phyloP scores from a whole-genome alignment of 2,797 vertebrate genomes.

The Spizella passerina region DNA sequence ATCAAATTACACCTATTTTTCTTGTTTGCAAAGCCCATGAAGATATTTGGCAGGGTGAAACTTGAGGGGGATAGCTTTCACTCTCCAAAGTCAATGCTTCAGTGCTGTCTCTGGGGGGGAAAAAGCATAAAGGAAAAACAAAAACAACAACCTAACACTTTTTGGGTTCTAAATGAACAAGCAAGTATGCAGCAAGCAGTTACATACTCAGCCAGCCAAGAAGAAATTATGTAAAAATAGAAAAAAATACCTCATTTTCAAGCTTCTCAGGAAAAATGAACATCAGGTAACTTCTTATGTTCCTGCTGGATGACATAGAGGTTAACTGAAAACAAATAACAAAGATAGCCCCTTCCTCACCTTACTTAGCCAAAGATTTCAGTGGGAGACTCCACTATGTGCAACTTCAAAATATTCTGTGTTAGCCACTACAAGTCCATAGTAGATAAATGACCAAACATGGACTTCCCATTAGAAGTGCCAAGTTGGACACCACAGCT shows the following conservation, averaged over 20 bases:
- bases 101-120: not conserved
- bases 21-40: not conserved
- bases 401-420: not conserved
- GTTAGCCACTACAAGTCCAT: not conserved
- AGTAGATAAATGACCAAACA: not conserved
- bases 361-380: not conserved
- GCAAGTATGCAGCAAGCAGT: not conserved
- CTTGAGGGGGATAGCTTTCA: not conserved
- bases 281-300: not conserved
- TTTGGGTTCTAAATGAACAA: not conserved
- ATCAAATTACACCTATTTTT: not conserved
- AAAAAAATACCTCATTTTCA: not conserved
- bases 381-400: not conserved
- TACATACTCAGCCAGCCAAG: not conserved
- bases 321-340: not conserved
- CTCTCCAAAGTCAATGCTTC: not conserved
- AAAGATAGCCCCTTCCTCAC: not conserved
- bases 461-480: not conserved
- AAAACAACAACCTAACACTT: accelerated
- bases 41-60: not conserved
- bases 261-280: not conserved
- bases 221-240: not conserved
- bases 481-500: not conserved
- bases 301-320: not conserved
- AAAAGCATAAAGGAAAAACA: not conserved